Evolutionary conservation across 2,797 vertebrate species (phyloP).

Genomic region (Mycteria americana): DNA sequence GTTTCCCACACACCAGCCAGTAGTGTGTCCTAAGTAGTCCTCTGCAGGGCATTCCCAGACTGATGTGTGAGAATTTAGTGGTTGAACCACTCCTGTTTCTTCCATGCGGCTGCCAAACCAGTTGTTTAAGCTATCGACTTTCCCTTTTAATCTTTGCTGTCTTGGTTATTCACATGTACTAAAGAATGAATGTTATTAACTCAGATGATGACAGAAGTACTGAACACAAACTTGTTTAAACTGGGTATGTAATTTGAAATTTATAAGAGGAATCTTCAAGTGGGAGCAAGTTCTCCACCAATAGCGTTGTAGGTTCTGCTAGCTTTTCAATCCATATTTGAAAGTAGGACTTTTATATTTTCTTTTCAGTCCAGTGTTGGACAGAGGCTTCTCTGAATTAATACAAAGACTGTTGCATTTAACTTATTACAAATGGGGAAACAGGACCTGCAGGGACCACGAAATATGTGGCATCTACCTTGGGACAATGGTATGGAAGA

Average conservation of each 20-base stretch:
- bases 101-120: slow-evolving; percentile 36
- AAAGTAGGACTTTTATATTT: not conserved
- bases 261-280: slow-evolving; percentile 28
- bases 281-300: slow-evolving; percentile 19
- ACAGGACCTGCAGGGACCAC: not conserved
- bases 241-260: slow-evolving; percentile 17
- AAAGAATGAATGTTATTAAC: slow-evolving; percentile 51
- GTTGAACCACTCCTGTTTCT: slow-evolving; percentile 43
- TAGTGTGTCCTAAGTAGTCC: not conserved
- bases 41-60: slow-evolving; percentile 61
- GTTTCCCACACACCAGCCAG: slow-evolving; percentile 40
- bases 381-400: not conserved
- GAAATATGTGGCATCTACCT: accelerated
- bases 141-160: slow-evolving; percentile 48
- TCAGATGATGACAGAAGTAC: slow-evolving; percentile 5
- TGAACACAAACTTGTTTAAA: slow-evolving; percentile 46
- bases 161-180: slow-evolving; percentile 1
- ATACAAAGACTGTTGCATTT: not conserved
- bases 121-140: slow-evolving; percentile 54
- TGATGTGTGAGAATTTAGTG: slow-evolving; percentile 20
- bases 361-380: not conserved
- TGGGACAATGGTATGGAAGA: not conserved
- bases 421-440: not conserved
- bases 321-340: not conserved
- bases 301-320: not conserved